phyloP scores from a whole-genome alignment of 2,888 invertebrate genomes.

The Phalera bucephala region DNA sequence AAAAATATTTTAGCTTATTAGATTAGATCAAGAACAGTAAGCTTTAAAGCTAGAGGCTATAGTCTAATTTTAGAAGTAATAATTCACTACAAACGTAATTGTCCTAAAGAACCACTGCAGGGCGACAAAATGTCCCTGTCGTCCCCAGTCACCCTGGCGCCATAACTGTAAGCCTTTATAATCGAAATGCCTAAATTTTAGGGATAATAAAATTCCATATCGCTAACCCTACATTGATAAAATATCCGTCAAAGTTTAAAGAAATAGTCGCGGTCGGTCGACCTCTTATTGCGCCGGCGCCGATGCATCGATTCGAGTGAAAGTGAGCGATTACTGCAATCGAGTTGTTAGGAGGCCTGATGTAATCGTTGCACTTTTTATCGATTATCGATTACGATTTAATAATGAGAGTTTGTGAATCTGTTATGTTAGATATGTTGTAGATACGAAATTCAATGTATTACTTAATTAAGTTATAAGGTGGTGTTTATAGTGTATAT shows the following conservation, averaged over 20 bases:
- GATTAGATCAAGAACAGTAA: too few relatives aligned
- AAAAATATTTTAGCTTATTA: too few relatives aligned
- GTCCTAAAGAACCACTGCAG: too few relatives aligned
- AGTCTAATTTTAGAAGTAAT: too few relatives aligned
- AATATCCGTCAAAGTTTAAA: slow-evolving; percentile 38
- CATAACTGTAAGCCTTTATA: too few relatives aligned
- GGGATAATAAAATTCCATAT: too few relatives aligned
- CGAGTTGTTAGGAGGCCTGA: slow-evolving; percentile 67
- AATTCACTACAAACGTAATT: too few relatives aligned
- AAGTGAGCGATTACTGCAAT: slow-evolving; percentile 72
- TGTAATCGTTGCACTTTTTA: slow-evolving; percentile 71
- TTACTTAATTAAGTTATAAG: background rate
- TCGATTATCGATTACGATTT: slow-evolving; percentile 45
- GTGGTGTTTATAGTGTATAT: background rate
- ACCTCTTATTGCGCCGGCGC: slow-evolving; percentile 52
- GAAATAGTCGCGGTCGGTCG: slow-evolving; percentile 46
- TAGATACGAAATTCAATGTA: background rate
- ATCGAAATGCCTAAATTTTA: too few relatives aligned
- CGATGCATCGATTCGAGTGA: slow-evolving; percentile 62
- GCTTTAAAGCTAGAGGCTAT: too few relatives aligned
- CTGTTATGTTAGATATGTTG: background rate
- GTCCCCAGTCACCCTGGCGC: too few relatives aligned
- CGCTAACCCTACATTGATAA: too few relatives aligned
- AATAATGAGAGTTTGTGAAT: slow-evolving; percentile 35
- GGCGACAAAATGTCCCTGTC: too few relatives aligned